Evolutionary conservation across 2,888 invertebrate species (phyloP), one percentile per base, ranked within the genome.

Genomic region (Melikaiella ostensackeni): DNA sequence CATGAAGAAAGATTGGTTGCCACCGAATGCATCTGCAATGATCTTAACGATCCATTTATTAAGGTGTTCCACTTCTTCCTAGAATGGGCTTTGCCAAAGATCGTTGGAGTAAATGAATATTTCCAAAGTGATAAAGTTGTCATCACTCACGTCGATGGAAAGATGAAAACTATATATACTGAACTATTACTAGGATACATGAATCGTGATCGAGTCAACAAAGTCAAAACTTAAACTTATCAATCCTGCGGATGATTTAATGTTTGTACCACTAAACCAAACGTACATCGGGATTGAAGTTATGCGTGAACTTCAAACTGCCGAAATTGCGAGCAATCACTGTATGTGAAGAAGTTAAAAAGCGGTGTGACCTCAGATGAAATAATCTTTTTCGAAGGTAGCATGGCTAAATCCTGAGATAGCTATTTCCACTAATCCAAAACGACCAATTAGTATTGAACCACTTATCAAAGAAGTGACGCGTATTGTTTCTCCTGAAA

Each of bases 101-200:
- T 81, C 57, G 70, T 74, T 27, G 76, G 75, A 33, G 55, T 78
- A 16, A 83, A 83, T 33, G 59, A 81, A 59, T 77, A 75, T 64
- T 80, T 82, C 55, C 82, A 82, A 62, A 76, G 75, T 73, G 79
- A 78, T 24, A 76, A 73, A 57, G 80, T 81, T 27, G 75, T 82
- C 13, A 76, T 82, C 19, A 81, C 78, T 59, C 33, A 38, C 42
- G 38, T 80, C 8, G 79, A 83, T 70, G 33, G 33, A 8, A 78
- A 75, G 55, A 81, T 82, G 77, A 33, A 64, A 64, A 64, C 74
- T 19, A 35, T 77, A 16, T 79, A 76, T 27, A 50, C 55, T 19
- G 79, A 30, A 46, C 73, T 82, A 42, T 73, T 81, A 16, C 19
- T 63, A 19, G 75, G 62, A 27, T 80, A 79, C 38, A 81, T 82